These are phyloP conservation scores for Elymnias hypermnestra DNA, from an alignment of 1,140 invertebrate species.

Conservation along the genomic window DNA sequence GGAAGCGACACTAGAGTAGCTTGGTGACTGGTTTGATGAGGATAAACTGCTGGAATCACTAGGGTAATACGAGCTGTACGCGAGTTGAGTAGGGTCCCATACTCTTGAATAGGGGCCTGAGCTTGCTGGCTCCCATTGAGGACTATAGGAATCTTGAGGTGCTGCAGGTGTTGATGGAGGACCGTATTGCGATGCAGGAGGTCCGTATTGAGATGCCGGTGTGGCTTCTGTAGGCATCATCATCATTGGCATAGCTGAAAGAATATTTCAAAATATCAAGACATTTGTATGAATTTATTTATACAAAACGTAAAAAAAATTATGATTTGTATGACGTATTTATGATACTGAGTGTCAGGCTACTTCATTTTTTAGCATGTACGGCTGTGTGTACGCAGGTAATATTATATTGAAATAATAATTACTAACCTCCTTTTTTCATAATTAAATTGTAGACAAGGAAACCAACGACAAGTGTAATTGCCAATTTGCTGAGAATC, in stretches of 20 bases:
- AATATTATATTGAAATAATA: no score
- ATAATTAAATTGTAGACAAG: conserved; percentile 85
- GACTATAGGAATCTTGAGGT: conserved; percentile 80
- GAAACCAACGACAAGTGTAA: conserved; percentile 87
- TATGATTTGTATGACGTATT: no score
- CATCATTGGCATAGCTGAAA: conserved; percentile 84
- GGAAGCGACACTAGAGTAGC: conserved; percentile 74
- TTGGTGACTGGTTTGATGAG: conserved; percentile 72
- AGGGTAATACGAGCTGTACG: conserved; percentile 87
- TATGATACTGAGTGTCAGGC: no score
- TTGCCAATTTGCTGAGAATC: conserved; percentile 87
- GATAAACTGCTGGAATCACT: conserved; percentile 76
- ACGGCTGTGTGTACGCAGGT: no score
- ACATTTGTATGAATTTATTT: no score
- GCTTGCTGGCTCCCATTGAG: conserved; percentile 81
- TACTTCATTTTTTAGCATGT: no score
- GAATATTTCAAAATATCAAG: neutral
- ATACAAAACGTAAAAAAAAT: no score
- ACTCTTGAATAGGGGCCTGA: conserved; percentile 84
- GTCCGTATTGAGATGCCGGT: conserved; percentile 30
- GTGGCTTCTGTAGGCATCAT: conserved; percentile 77
- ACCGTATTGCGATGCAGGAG: conserved; percentile 64
- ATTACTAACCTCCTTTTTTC: conserved; percentile 78
- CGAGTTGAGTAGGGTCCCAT: conserved; percentile 83
- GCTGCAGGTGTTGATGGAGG: conserved; percentile 78